phyloP scores from a whole-genome alignment of 2,888 invertebrate species.

The Autographa gamma region DNA sequence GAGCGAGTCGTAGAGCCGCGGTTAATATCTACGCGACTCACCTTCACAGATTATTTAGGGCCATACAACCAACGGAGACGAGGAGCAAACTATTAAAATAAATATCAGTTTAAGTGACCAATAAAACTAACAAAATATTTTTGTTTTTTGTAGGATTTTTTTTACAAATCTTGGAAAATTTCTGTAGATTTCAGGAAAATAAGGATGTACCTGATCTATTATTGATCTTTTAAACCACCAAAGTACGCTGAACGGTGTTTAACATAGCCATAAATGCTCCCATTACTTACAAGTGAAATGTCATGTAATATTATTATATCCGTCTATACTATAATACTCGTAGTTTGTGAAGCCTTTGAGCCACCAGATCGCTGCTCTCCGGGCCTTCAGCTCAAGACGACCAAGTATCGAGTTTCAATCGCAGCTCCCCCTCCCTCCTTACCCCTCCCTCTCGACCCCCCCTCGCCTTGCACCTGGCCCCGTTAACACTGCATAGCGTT shows the following conservation, averaged over 20 bases:
- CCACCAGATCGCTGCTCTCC: not conserved
- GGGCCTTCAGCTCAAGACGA: slow-evolving; percentile 28
- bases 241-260: too few species aligned
- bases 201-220: too few species aligned
- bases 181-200: too few species aligned
- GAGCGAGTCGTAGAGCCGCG: slow-evolving; percentile 15
- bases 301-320: too few species aligned
- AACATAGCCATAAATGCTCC: too few species aligned
- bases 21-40: slow-evolving; percentile 26
- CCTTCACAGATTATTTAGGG: slow-evolving; percentile 32
- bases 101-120: too few species aligned
- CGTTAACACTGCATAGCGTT: slow-evolving; percentile 11
- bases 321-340: too few species aligned
- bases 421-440: not conserved
- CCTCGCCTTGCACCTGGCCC: not conserved
- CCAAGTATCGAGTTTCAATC: slow-evolving; percentile 38
- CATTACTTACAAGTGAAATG: too few species aligned
- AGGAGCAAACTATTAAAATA: not conserved
- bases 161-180: too few species aligned
- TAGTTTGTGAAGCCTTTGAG: too few species aligned
- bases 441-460: not conserved
- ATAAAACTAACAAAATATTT: not conserved
- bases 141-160: not conserved
- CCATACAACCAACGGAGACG: slow-evolving; percentile 18
- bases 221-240: too few species aligned